A percentile compares a stretch with the other conserved stretches of the same genome.
These are phyloP conservation scores for Pseudorhiza aurosa DNA, from an alignment of 30 jellyfish, hydroid and myxozoan species.

Conservation along the genomic window DNA sequence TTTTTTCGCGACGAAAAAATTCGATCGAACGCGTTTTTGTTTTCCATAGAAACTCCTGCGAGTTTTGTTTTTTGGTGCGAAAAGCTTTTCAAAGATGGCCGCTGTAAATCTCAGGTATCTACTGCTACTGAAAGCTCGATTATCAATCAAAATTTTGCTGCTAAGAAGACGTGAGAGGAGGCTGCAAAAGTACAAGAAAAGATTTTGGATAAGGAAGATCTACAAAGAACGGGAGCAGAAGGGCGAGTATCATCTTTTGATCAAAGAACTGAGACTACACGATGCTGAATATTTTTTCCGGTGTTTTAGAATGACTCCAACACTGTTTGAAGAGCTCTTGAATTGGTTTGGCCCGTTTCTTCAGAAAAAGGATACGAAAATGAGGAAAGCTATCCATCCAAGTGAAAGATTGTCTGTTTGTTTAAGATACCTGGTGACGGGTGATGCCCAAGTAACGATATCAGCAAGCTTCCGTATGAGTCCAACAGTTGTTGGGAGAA, in stretches of 20 bases:
- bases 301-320: conserved; percentile 64
- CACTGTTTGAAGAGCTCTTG: conserved; percentile 40
- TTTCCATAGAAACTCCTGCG: too few relatives aligned
- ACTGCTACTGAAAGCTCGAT: conserved; percentile 30
- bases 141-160: conserved; percentile 13
- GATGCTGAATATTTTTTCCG: conserved; percentile 53
- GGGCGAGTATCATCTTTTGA: conserved; percentile 53
- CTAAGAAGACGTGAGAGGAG: conserved; percentile 37
- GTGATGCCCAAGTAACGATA: conserved; percentile 51
- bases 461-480: conserved; percentile 52
- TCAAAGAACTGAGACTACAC: conserved; percentile 44
- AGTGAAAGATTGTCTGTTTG: conserved; percentile 48
- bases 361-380: conserved; percentile 41
- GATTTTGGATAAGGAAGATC: conserved; percentile 45
- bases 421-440: conserved; percentile 47
- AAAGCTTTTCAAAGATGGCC: too few relatives aligned
- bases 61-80: too few relatives aligned
- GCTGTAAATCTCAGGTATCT: conserved; percentile 56
- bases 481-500: conserved; percentile 59
- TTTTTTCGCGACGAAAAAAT: too few relatives aligned
- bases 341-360: conserved; percentile 38
- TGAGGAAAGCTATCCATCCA: conserved; percentile 46
- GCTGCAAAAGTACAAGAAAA: too few relatives aligned
- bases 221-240: conserved; percentile 26
- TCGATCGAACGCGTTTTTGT: too few relatives aligned